These are phyloP conservation scores for Anguilla rostrata DNA, from an alignment of 2,113 vertebrate species.

Conservation along the genomic window DNA sequence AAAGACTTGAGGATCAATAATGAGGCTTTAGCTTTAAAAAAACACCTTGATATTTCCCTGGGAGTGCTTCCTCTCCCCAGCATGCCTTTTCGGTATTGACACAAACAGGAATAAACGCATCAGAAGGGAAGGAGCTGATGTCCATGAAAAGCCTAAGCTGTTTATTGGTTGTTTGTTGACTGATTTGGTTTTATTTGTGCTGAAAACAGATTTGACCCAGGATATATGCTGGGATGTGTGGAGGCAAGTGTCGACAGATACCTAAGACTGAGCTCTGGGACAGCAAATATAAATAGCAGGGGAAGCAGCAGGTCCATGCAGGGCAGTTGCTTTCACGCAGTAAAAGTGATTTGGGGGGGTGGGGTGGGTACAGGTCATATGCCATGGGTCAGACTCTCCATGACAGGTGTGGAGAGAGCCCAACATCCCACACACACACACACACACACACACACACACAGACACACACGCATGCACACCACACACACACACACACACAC, in stretches of 20 bases:
- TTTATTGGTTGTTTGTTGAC: conserved; percentile 56
- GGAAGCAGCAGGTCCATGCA: neutral
- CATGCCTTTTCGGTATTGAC: neutral
- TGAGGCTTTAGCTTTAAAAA: conserved; percentile 22
- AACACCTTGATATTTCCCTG: neutral
- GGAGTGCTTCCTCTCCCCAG: neutral
- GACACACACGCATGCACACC: too few relatives aligned
- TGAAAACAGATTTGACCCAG: conserved; percentile 63
- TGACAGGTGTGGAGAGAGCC: neutral
- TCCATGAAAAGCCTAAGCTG: conserved; percentile 53
- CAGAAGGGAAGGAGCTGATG: conserved; percentile 37
- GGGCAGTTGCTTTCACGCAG: neutral
- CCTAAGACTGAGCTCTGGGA: conserved; percentile 39
- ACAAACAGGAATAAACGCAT: conserved; percentile 38
- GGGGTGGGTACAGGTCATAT: neutral
- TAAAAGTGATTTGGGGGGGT: neutral
- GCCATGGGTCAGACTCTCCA: conserved; percentile 3
- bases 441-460: neutral
- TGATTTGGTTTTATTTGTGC: conserved; percentile 63
- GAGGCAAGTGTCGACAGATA: conserved; percentile 59
- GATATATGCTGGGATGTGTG: conserved; percentile 41
- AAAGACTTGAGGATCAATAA: conserved; percentile 57
- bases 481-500: neutral
- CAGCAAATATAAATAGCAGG: conserved; percentile 21
- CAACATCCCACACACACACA: neutral